Conservation (phyloP, 2,113 vertebrate genomes). For the Octodon degus region DNA sequence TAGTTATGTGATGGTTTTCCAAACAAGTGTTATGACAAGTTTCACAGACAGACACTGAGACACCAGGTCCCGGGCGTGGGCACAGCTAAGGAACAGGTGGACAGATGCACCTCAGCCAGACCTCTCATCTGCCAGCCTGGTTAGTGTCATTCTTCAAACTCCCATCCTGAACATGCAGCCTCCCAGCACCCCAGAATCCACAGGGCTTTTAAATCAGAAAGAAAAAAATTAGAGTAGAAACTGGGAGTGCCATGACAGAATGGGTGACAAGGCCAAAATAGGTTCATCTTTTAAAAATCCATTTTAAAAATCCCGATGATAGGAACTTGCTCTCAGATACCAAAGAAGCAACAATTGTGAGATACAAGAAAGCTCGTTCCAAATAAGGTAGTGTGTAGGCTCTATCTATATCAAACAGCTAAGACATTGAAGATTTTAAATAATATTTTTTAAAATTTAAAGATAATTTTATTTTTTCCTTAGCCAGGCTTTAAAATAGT, state of each 20-base stretch:
- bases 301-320: neutral
- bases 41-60: neutral
- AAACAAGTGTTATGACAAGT: neutral
- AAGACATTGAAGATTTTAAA: neutral
- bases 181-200: neutral
- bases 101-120: neutral
- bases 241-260: neutral
- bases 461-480: neutral
- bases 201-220: conserved; percentile 36
- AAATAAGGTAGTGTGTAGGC: neutral
- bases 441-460: neutral
- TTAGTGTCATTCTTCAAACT: neutral
- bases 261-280: conserved; percentile 29
- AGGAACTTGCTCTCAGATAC: neutral
- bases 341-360: neutral
- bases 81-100: neutral
- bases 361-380: neutral
- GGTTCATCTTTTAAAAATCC: conserved; percentile 28
- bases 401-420: too few relatives aligned
- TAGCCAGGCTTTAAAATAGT: neutral
- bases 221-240: neutral
- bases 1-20: conserved; percentile 21
- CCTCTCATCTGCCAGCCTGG: neutral
- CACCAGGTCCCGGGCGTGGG: neutral
- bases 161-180: neutral